Evolutionary conservation across 2,888 invertebrate genomes (phyloP), one percentile per base, ranked within the genome.

Genomic region (Caenorhabditis sp.): DNA sequence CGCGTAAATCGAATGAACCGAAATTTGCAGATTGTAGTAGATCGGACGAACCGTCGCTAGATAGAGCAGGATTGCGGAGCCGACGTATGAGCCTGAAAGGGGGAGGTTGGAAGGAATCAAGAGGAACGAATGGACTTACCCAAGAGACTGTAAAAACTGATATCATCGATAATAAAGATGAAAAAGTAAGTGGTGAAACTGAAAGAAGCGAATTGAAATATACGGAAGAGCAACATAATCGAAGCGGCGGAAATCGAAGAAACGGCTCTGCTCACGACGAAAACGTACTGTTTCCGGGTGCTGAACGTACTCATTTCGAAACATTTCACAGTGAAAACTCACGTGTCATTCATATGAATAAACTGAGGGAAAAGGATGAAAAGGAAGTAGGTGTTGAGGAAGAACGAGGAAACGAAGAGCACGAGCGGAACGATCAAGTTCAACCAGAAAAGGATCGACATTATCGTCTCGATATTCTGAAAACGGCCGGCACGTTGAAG

Each of bases 21-120:
- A 56, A 24, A 56, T 24, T 11, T 27, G 56, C 9, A 55, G 24
- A 24, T 37, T 55, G 32, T 65, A 65, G 27, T 43, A 53, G 22
- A 65, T 46, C 13, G 63, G 63, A 26, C 63, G 63, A 13, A 55
- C 55, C 0, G 63, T 45, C 13, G 63, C 63, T 11, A 65, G 37
- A 17, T 65, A 65, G 22, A 65, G 37, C 20, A 65, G 27, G 2
- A 65, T 8, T 0, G 53, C 55, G 1, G 63, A 65, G 13, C 53
- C 63, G 13, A 65, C 63, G 37, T 55, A 65, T 4, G 63, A 65
- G 15, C 63, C 63, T 62, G 41, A 9, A 41, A 58, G 15, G n/a
- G 24, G n/a, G 8, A 30, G 24, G 24, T n/a, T 13, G 43, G 17
- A 5, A 3, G 3, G 22, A n/a, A 24, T 55, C 17, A 9, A 4